A percentile compares a stretch with the other conserved stretches of the same genome.
Evolutionary conservation across 2,113 vertebrate species (phyloP).

Genomic region (Cariama cristata): DNA sequence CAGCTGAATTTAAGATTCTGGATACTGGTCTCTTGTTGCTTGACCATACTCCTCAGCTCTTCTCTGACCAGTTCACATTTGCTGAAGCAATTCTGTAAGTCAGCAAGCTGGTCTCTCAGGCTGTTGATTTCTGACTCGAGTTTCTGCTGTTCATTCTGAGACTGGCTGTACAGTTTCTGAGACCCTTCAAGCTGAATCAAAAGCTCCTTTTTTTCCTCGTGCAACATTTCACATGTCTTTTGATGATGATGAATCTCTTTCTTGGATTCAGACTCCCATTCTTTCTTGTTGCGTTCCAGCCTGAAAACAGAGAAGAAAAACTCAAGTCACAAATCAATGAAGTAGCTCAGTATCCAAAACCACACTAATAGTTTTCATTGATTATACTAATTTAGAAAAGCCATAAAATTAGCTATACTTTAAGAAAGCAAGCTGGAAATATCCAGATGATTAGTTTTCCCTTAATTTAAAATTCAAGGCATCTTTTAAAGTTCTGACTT

Average conservation of each 20-base stretch:
- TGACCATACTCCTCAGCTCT: slow-evolving; percentile 72
- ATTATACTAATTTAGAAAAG: background rate
- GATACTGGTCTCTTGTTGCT: slow-evolving; percentile 81
- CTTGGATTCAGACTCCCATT: slow-evolving; percentile 75
- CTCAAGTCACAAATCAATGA: background rate
- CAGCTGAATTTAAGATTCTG: slow-evolving; percentile 81
- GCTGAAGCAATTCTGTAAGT: slow-evolving; percentile 81
- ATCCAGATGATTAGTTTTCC: background rate
- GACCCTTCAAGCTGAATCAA: slow-evolving; percentile 67
- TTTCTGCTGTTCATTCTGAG: slow-evolving; percentile 66
- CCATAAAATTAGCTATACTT: background rate
- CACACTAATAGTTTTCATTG: background rate
- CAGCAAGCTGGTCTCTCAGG: slow-evolving; percentile 72
- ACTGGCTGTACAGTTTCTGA: slow-evolving; percentile 67
- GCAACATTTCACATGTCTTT: slow-evolving; percentile 72
- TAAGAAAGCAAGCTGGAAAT: background rate
- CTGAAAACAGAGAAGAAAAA: slow-evolving; percentile 65
- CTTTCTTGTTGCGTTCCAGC: slow-evolving; percentile 78
- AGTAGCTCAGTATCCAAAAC: background rate
- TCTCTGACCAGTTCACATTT: slow-evolving; percentile 75
- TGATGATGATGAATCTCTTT: slow-evolving; percentile 73
- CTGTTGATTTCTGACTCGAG: slow-evolving; percentile 78
- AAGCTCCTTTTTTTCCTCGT: slow-evolving; percentile 78
- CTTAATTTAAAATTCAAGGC: background rate
- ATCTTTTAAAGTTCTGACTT: background rate